phyloP scores from a whole-genome alignment of 2,113 vertebrate genomes.

The Podocnemis expansa region DNA sequence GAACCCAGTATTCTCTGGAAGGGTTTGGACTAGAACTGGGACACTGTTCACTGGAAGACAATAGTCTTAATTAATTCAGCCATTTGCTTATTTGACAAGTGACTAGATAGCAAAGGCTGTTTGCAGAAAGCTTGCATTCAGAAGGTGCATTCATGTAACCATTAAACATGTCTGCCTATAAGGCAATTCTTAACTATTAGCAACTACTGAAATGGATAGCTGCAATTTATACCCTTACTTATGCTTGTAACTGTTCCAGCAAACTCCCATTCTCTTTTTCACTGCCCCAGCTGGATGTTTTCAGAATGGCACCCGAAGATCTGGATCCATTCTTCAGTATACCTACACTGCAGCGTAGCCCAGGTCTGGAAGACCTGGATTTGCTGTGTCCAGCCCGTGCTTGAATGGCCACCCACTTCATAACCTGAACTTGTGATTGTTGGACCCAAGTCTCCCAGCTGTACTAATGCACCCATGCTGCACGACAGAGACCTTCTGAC shows the following conservation, averaged over 20 bases:
- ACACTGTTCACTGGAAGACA: background rate
- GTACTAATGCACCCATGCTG: background rate
- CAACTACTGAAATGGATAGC: background rate
- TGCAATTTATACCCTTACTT: background rate
- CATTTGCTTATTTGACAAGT: background rate
- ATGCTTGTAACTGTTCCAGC: background rate
- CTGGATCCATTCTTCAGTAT: background rate
- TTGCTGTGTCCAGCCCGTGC: background rate
- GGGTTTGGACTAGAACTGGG: background rate
- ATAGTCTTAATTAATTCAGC: background rate
- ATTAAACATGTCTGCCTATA: background rate
- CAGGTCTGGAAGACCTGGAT: background rate
- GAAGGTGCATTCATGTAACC: background rate
- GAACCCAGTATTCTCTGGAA: background rate
- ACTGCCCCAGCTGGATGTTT: background rate
- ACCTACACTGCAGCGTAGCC: background rate
- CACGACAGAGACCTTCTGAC: background rate
- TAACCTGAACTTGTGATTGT: background rate
- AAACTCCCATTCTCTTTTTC: background rate
- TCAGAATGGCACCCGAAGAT: background rate
- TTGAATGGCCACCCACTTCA: background rate
- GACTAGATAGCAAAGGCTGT: background rate
- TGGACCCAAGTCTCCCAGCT: background rate
- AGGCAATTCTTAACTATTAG: background rate
- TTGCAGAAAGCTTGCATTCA: background rate